Percentiles rank a stretch among this genome's conserved stretches.
Conservation (phyloP, 1,140 invertebrate species). For the Caenorhabditis brenneri region DNA sequence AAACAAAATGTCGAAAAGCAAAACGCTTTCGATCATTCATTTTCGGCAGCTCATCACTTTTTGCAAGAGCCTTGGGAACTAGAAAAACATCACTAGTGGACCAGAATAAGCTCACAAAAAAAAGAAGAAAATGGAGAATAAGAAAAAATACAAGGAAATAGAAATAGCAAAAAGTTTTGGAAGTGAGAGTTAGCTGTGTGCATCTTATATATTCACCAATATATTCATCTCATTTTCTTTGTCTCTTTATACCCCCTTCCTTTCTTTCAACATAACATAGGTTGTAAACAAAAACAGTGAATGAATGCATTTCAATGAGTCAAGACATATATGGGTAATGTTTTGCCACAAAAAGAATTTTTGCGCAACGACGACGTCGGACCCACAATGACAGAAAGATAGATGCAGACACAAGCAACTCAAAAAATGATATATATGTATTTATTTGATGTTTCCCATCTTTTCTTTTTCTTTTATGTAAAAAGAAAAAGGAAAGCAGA, state of each 20-base stretch:
- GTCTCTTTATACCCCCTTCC: neutral
- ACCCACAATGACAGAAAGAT: neutral
- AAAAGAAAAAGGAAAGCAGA: neutral
- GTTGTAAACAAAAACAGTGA: conserved; percentile 20
- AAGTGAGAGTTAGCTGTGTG: neutral
- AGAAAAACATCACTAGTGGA: neutral
- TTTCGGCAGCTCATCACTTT: neutral
- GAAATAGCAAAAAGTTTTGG: neutral
- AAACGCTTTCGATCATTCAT: neutral
- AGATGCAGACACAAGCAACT: neutral
- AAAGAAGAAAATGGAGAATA: neutral
- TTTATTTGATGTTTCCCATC: neutral
- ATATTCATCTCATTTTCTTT: neutral
- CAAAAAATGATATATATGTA: conserved; percentile 10
- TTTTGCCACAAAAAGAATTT: neutral
- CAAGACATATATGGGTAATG: neutral
- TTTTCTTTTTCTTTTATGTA: neutral
- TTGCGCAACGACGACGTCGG: neutral
- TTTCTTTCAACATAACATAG: neutral
- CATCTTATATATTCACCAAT: neutral
- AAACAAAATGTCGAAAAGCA: neutral
- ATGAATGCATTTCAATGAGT: conserved; percentile 3
- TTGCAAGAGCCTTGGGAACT: neutral
- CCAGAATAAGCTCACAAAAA: neutral
- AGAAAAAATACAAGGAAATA: neutral